Percentiles rank a stretch among this genome's conserved stretches.
Conservation (phyloP, 2,888 invertebrate species). For the Chrysomela aeneicollis region DNA sequence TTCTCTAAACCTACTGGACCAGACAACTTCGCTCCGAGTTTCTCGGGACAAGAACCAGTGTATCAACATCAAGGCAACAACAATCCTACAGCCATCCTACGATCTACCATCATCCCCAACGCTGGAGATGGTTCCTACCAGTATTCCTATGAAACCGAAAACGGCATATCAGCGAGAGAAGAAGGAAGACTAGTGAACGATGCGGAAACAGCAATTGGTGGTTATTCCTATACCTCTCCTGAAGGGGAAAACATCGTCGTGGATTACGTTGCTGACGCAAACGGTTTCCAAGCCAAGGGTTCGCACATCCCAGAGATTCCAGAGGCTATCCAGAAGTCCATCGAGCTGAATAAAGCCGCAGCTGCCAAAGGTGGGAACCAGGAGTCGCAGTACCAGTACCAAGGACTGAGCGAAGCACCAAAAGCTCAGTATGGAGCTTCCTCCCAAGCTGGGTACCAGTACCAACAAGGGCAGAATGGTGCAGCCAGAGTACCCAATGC, state of each 20-base stretch:
- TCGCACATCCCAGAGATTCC: slow-evolving; percentile 68
- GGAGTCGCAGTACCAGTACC: slow-evolving; percentile 31
- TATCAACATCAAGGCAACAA: neutral
- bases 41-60: neutral
- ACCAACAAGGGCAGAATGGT: too few species aligned
- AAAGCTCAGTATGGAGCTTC: too few species aligned
- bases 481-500: too few species aligned
- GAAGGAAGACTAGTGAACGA: slow-evolving; percentile 35
- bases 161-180: slow-evolving; percentile 47
- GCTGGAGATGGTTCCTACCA: slow-evolving; percentile 45
- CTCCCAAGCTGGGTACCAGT: neutral
- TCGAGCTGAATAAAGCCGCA: slow-evolving; percentile 44
- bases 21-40: neutral
- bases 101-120: slow-evolving; percentile 40
- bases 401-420: too few species aligned
- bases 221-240: slow-evolving; percentile 50
- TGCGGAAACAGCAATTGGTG: slow-evolving; percentile 40
- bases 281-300: slow-evolving; percentile 67
- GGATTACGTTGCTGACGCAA: slow-evolving; percentile 65
- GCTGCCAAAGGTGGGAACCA: slow-evolving; percentile 43
- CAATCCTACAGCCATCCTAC: slow-evolving; percentile 26
- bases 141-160: slow-evolving; percentile 46
- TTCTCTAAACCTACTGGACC: neutral
- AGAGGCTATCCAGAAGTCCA: slow-evolving; percentile 63
- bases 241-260: slow-evolving; percentile 48